phyloP scores from a whole-genome alignment of 2,888 invertebrate species.

The Ochropacha duplaris region DNA sequence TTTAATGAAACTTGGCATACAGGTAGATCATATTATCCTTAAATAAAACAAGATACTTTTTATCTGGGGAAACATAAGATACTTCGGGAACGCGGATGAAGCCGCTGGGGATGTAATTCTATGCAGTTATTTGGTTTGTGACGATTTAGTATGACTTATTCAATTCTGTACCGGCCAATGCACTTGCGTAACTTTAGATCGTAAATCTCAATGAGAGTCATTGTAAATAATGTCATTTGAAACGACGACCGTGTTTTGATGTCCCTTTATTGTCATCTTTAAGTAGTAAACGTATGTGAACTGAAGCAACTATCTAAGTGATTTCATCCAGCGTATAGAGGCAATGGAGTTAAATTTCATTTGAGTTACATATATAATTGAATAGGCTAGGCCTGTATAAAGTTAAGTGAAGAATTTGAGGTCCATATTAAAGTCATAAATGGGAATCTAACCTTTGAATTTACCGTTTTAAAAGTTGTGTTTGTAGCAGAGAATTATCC shows the following conservation, averaged over 20 bases:
- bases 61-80: no score
- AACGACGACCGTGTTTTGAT: conserved; percentile 21
- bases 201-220: conserved; percentile 53
- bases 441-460: no score
- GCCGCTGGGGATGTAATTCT: no score
- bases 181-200: conserved; percentile 19
- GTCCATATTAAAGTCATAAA: no score
- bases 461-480: no score
- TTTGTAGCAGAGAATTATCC: no score
- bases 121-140: not conserved
- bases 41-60: no score
- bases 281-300: not conserved
- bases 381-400: no score
- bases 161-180: not conserved
- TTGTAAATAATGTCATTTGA: conserved; percentile 22
- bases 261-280: conserved; percentile 13
- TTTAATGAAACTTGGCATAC: no score
- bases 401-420: no score
- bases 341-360: not conserved
- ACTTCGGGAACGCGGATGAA: no score
- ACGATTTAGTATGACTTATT: not conserved
- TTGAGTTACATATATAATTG: not conserved
- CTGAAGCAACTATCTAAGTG: not conserved
- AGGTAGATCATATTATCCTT: no score
- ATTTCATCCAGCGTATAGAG: not conserved